Evolutionary conservation across 2,797 vertebrate species (phyloP).

Genomic region (Sparidentex hasta): DNA sequence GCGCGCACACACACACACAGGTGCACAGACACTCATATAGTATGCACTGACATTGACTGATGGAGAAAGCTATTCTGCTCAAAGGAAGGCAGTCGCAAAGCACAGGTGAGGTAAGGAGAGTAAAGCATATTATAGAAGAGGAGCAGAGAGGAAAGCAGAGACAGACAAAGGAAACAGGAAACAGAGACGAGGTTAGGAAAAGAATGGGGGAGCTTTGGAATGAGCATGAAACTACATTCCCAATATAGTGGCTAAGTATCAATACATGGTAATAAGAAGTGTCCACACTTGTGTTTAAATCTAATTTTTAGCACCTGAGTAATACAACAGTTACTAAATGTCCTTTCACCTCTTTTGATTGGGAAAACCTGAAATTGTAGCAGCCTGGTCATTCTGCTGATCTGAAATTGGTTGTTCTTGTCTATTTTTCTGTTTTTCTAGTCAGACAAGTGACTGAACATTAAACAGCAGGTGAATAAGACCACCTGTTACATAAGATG

Average conservation of each 20-base stretch:
- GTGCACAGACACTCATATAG: constrained; percentile 14
- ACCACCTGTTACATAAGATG: neutral
- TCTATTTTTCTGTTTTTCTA: neutral
- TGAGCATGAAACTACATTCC: neutral
- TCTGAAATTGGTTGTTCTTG: neutral
- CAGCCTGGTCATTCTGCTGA: neutral
- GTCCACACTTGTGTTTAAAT: neutral
- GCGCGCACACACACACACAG: neutral
- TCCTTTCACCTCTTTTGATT: neutral
- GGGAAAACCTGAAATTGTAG: neutral
- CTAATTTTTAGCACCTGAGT: neutral
- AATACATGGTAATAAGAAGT: neutral
- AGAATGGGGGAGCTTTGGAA: too few species aligned
- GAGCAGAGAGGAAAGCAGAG: neutral
- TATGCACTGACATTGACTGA: constrained; percentile 27
- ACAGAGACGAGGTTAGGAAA: neutral
- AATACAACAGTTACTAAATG: neutral
- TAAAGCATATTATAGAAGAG: constrained; percentile 8
- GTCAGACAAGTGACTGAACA: neutral
- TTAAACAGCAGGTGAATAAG: neutral
- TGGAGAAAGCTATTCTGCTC: constrained; percentile 24
- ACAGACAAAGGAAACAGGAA: neutral
- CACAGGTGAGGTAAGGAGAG: constrained; percentile 27
- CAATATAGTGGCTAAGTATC: neutral
- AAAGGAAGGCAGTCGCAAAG: neutral